Evolutionary conservation across 2,113 vertebrate species (phyloP).

Genomic region (Dolichallabes microphthalmus): DNA sequence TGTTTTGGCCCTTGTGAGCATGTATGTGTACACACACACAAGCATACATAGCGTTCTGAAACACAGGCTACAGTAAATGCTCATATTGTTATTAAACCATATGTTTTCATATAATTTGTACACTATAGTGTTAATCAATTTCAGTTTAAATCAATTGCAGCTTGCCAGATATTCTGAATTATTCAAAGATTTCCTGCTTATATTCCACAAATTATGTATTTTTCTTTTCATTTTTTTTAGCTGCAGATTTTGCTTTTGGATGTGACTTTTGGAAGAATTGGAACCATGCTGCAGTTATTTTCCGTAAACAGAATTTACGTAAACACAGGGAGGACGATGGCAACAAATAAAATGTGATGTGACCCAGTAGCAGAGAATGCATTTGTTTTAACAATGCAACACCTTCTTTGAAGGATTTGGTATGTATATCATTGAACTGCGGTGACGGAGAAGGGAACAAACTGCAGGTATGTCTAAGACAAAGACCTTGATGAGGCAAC

Average conservation of each 20-base stretch:
- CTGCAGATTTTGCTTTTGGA: background rate
- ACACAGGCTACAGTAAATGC: background rate
- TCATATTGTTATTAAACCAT: background rate
- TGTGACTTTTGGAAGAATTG: background rate
- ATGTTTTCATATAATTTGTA: background rate
- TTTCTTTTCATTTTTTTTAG: constrained; percentile 1
- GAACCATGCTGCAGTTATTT: background rate
- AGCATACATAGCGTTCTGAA: too few species aligned
- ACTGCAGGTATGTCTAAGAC: constrained; percentile 63
- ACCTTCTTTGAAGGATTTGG: background rate
- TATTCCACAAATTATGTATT: background rate
- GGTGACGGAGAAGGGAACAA: constrained; percentile 46
- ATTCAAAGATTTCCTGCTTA: background rate
- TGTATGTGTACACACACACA: too few species aligned
- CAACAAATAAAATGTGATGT: constrained; percentile 34
- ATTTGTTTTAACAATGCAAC: background rate
- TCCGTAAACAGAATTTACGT: background rate
- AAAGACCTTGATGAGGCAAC: constrained; percentile 59
- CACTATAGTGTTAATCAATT: background rate
- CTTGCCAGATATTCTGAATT: background rate
- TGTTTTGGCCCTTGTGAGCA: too few species aligned
- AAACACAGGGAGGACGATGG: constrained; percentile 8
- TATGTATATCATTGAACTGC: constrained; percentile 4
- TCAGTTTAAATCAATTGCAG: background rate
- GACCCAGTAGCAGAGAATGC: background rate